Percentiles rank a stretch among this genome's conserved stretches.
Evolutionary conservation across 2,888 invertebrate genomes (phyloP).

Genomic region (Ceraclea dissimilis): DNA sequence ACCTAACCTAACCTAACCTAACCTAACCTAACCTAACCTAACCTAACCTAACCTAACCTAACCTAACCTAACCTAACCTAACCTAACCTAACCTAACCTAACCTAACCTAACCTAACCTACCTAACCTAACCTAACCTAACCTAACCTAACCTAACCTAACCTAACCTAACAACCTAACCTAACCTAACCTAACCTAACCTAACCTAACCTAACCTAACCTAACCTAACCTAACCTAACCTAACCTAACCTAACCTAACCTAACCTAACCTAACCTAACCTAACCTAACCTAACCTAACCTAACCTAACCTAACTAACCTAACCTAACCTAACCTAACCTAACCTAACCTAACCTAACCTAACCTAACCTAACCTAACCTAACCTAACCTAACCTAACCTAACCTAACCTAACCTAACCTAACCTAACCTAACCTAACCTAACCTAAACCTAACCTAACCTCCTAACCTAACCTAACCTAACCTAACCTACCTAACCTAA

Average conservation of each 20-base stretch:
- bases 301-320: background rate
- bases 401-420: conserved; percentile 24
- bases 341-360: conserved; percentile 21
- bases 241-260: conserved; percentile 20
- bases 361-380: conserved; percentile 23
- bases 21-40: conserved; percentile 5
- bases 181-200: conserved; percentile 27
- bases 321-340: conserved; percentile 1
- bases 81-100: conserved; percentile 27
- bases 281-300: conserved; percentile 9
- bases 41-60: conserved; percentile 4
- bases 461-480: too few relatives aligned
- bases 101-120: conserved; percentile 20
- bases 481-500: too few relatives aligned
- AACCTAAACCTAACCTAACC: too few relatives aligned
- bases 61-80: conserved; percentile 19
- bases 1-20: conserved; percentile 9
- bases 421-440: conserved; percentile 25
- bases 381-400: conserved; percentile 23
- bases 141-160: conserved; percentile 20
- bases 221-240: conserved; percentile 24
- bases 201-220: conserved; percentile 26
- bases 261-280: conserved; percentile 25
- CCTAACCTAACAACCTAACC: too few relatives aligned
- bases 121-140: conserved; percentile 21